These are phyloP conservation scores for Falco naumanni DNA, from an alignment of 2,797 vertebrate species.

Conservation along the genomic window DNA sequence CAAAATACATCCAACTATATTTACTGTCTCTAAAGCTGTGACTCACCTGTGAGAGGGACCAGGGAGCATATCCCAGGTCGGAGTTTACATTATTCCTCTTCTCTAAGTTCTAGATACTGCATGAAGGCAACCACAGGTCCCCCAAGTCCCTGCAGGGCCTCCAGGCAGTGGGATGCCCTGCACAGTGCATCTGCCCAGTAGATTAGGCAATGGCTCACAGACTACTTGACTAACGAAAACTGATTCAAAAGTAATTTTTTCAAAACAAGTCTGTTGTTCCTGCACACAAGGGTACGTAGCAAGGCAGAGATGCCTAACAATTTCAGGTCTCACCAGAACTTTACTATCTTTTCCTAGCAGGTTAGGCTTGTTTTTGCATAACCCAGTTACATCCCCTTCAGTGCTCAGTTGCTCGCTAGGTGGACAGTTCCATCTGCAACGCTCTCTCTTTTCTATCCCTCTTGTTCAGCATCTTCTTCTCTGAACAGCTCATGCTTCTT, in stretches of 20 bases:
- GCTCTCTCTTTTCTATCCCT: not conserved
- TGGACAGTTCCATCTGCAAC: not conserved
- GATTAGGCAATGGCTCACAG: not conserved
- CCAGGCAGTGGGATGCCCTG: not conserved
- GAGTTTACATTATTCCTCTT: not conserved
- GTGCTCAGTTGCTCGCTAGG: not conserved
- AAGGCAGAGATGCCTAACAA: not conserved
- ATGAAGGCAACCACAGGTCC: not conserved
- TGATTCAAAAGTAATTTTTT: not conserved
- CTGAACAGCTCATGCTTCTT: not conserved
- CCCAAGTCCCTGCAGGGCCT: not conserved
- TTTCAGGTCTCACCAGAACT: not conserved
- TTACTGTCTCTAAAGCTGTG: not conserved
- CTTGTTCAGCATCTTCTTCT: not conserved
- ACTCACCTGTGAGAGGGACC: not conserved
- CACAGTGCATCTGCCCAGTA: not conserved
- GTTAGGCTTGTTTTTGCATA: not conserved
- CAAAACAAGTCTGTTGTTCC: not conserved
- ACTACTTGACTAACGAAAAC: not conserved
- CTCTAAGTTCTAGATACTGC: not conserved
- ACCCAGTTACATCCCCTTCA: not conserved
- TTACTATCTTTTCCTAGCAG: not conserved
- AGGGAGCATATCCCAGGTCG: not conserved
- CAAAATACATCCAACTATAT: not conserved
- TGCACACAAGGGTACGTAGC: not conserved